A percentile compares a stretch with the other conserved stretches of the same genome.
Evolutionary conservation across 1,140 invertebrate species (phyloP).

Genomic region (Trialeurodes vaporariorum): DNA sequence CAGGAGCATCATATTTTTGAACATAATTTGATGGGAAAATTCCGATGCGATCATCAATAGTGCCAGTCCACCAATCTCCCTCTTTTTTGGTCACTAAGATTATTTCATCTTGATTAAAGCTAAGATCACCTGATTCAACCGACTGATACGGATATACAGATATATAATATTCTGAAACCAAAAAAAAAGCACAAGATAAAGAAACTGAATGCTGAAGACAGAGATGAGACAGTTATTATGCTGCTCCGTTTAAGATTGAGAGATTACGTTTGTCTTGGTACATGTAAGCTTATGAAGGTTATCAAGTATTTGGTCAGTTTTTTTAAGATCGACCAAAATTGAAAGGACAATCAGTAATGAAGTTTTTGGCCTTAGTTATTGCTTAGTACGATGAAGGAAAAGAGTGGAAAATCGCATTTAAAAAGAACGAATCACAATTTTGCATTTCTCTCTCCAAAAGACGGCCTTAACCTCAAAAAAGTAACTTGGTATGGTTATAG

Average conservation of each 20-base stretch:
- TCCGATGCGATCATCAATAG: slow-evolving; percentile 66
- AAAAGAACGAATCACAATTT: no score
- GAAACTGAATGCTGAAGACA: background rate
- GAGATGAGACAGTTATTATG: slow-evolving; percentile 5
- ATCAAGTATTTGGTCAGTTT: no score
- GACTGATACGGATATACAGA: slow-evolving; percentile 77
- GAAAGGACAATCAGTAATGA: no score
- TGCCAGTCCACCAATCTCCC: slow-evolving; percentile 97
- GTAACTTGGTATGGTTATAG: no score
- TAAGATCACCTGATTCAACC: slow-evolving; percentile 78
- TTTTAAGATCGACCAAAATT: no score
- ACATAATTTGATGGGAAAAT: slow-evolving; percentile 96
- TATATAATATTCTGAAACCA: slow-evolving; percentile 58
- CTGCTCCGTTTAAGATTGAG: background rate
- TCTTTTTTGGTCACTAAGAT: slow-evolving; percentile 79
- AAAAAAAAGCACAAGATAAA: background rate
- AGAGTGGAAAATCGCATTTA: no score
- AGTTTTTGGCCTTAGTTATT: no score
- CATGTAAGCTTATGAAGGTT: background rate
- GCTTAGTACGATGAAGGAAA: no score
- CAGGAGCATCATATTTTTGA: slow-evolving; percentile 40
- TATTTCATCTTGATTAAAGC: slow-evolving; percentile 80
- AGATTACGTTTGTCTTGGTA: background rate
- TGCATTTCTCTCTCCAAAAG: no score
- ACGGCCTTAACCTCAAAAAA: no score